Evolutionary conservation across 2,888 invertebrate genomes (phyloP).

Genomic region (Parnassius apollo): DNA sequence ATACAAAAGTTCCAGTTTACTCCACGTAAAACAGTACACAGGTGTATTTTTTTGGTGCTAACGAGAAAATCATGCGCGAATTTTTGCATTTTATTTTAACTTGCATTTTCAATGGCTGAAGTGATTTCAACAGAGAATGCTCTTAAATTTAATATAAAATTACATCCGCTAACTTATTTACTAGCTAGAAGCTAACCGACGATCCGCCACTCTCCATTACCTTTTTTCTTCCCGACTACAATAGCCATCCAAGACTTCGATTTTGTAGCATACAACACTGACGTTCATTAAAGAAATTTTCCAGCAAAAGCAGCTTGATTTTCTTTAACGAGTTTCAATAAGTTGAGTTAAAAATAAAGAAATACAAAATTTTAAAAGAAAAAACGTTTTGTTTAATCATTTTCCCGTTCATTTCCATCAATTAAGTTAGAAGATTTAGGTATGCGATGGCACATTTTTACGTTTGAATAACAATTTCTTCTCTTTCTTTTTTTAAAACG

Average conservation of each 20-base stretch:
- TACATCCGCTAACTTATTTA: slow-evolving; percentile 18
- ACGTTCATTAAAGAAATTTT: slow-evolving; percentile 4
- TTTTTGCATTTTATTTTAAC: neutral
- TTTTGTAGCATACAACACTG: slow-evolving; percentile 6
- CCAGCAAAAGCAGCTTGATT: neutral
- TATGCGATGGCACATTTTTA: no score
- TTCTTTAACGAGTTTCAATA: neutral
- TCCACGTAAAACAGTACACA: no score
- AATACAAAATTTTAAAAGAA: no score
- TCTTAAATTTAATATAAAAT: slow-evolving; percentile 17
- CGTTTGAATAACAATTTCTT: no score
- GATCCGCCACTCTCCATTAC: neutral
- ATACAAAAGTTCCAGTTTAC: no score
- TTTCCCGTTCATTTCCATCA: no score
- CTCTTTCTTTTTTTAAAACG: no score
- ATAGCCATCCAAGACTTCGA: slow-evolving; percentile 15
- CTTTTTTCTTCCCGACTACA: slow-evolving; percentile 6
- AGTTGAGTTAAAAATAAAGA: neutral
- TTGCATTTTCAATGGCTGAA: neutral
- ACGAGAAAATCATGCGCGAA: neutral
- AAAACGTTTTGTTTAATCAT: no score
- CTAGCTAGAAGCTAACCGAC: slow-evolving; percentile 12
- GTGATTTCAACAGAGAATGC: slow-evolving; percentile 3
- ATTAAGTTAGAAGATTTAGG: no score
- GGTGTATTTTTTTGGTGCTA: neutral